A percentile compares a stretch with the other conserved stretches of the same genome.
These are phyloP conservation scores for Macrochelys suwanniensis DNA, from an alignment of 2,797 vertebrate genomes.

Conservation along the genomic window DNA sequence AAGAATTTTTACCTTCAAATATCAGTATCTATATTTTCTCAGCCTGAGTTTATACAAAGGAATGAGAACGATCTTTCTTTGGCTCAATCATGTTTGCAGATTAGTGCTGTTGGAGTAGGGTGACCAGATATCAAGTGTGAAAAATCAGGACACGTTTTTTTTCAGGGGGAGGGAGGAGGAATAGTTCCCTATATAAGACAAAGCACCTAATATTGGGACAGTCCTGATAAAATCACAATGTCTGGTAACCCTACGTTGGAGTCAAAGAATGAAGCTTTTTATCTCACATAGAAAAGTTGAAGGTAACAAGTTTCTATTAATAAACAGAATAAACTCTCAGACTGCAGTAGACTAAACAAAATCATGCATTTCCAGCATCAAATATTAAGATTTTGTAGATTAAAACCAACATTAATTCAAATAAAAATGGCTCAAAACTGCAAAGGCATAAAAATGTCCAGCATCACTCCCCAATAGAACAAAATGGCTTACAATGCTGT, in stretches of 20 bases:
- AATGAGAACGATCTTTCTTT: slow-evolving; percentile 44
- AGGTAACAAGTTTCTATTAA: slow-evolving; percentile 58
- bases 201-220: not conserved
- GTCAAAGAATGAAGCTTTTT: slow-evolving; percentile 56
- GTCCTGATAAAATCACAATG: not conserved
- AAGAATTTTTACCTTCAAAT: slow-evolving; percentile 36
- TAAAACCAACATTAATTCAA: slow-evolving; percentile 39
- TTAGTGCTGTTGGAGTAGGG: slow-evolving; percentile 37
- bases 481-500: slow-evolving; percentile 25
- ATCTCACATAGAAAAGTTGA: slow-evolving; percentile 58
- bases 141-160: not conserved
- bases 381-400: not conserved
- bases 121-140: not conserved
- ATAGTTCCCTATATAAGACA: not conserved
- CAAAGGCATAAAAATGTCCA: slow-evolving; percentile 15
- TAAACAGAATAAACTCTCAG: slow-evolving; percentile 55
- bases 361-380: not conserved
- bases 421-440: slow-evolving; percentile 15
- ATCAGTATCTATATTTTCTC: slow-evolving; percentile 6
- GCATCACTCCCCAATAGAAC: not conserved
- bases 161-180: no score
- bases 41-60: slow-evolving; percentile 1
- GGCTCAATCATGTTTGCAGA: slow-evolving; percentile 35
- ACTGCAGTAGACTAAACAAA: slow-evolving; percentile 36
- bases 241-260: not conserved